Base-by-base conservation (phyloP, 2,113 vertebrate species). In the Phoxinus phoxinus region DNA sequence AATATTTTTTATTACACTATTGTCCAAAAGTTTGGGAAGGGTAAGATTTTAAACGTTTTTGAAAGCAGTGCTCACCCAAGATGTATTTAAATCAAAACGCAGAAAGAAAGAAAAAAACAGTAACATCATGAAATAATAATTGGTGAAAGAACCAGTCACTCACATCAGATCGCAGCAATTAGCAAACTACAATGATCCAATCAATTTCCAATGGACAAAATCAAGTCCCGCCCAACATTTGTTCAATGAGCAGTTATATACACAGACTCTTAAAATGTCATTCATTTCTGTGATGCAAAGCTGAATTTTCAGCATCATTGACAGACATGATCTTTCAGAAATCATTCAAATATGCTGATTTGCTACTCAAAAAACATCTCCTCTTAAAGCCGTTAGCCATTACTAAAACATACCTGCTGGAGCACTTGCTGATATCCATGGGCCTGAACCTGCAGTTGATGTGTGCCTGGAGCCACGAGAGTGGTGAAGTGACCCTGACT, bases 401-500 rank as follows among this genome's bases (percentile, higher is more conserved):
- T 21, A 44, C 1, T 32, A 19, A 37, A 13, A 80, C 25, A 0
- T 51, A 98, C 98, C 97, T 96, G 94, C 84, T 95, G 92, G 0
- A 94, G 96, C 86, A 98, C 96, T 69, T 96, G 94, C 89, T 97
- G 96, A 90, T 97, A 99, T 0, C 98, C 98, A 0, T 96, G 96
- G 0, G 98, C 97, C 4, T 95, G 94, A 0, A 93, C 97, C 79
- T 96, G 94, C 81, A 99, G 96, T 88, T 93, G 95, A 85, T 97
- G 96, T 81, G 92, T 94, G 30, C 97, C 98, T 0, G 98, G 97
- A 48, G 96, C 95, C 91, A 99, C 89, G 0, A 99, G 94, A 0
- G 96, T 95, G 0, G 96, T 97, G 93, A 99, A 99, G 90, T 97
- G 97, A 11, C 98, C 98, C 0, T 95, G 96, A 61, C 96, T 94